These are phyloP conservation scores for Lutjanus argentimaculatus DNA, from an alignment of 2,797 vertebrate genomes.

Conservation along the genomic window DNA sequence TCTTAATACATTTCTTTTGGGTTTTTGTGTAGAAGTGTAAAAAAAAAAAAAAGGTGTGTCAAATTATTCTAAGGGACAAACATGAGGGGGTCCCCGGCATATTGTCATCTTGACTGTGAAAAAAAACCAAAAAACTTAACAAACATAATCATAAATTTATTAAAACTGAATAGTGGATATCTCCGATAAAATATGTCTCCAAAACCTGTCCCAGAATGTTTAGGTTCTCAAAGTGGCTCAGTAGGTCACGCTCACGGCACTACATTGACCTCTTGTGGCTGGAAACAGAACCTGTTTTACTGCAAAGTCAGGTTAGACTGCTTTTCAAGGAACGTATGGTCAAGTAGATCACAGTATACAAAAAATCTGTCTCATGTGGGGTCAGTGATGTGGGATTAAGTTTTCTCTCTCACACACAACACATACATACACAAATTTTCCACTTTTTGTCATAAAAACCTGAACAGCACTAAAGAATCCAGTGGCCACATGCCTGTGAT, in stretches of 20 bases:
- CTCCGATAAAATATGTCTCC: background rate
- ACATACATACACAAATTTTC: background rate
- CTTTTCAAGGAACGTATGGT: background rate
- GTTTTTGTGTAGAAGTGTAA: too few relatives aligned
- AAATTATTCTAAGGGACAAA: too few relatives aligned
- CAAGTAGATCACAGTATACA: background rate
- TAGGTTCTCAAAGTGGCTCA: background rate
- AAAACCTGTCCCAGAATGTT: background rate
- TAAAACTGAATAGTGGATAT: background rate
- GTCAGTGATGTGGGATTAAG: background rate
- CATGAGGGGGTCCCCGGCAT: background rate
- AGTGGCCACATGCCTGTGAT: background rate
- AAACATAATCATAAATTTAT: background rate
- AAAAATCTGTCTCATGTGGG: too few relatives aligned
- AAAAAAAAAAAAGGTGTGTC: too few relatives aligned
- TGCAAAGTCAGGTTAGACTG: background rate
- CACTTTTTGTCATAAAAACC: background rate
- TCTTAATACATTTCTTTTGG: too few relatives aligned
- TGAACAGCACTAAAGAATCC: conserved; percentile 11
- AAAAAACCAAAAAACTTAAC: too few relatives aligned
- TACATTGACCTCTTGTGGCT: conserved; percentile 74
- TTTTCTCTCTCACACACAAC: background rate
- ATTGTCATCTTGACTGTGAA: too few relatives aligned
- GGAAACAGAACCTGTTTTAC: conserved; percentile 31
- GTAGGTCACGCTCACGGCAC: conserved; percentile 31